phyloP scores from a whole-genome alignment of 2,888 invertebrate genomes.

The Steromphala cineraria region DNA sequence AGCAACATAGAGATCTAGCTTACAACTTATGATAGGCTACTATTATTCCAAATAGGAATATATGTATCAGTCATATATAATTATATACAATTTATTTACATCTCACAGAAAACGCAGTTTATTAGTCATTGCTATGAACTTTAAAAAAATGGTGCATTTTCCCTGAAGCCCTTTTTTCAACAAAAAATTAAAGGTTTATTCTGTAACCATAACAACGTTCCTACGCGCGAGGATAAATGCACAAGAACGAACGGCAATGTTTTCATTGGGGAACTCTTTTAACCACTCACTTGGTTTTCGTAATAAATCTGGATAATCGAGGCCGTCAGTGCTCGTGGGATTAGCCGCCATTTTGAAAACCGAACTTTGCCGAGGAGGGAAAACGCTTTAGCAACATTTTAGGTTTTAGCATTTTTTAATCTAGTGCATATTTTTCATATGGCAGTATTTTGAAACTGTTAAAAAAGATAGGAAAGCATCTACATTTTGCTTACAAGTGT shows the following conservation, averaged over 20 bases:
- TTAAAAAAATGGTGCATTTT: too few relatives aligned
- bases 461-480: constrained; percentile 16
- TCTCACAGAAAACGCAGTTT: too few relatives aligned
- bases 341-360: constrained; percentile 41
- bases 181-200: too few relatives aligned
- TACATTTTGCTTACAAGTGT: background rate
- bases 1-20: too few relatives aligned
- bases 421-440: background rate
- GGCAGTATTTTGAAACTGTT: constrained; percentile 1
- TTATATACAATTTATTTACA: too few relatives aligned
- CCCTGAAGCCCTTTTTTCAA: too few relatives aligned
- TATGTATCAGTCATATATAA: too few relatives aligned
- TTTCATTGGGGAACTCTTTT: constrained; percentile 22
- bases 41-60: too few relatives aligned
- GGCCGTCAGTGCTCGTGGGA: constrained; percentile 2
- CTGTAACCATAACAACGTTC: constrained; percentile 34
- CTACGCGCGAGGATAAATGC: constrained; percentile 34
- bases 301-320: background rate
- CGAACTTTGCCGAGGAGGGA: constrained; percentile 33
- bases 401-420: background rate
- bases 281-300: background rate
- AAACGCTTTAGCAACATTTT: background rate
- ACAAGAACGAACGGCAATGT: constrained; percentile 27
- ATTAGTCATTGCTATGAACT: too few relatives aligned
- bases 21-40: too few relatives aligned